Conservation (phyloP, 1,140 invertebrate species). For the Hylaeus volcanicus region DNA sequence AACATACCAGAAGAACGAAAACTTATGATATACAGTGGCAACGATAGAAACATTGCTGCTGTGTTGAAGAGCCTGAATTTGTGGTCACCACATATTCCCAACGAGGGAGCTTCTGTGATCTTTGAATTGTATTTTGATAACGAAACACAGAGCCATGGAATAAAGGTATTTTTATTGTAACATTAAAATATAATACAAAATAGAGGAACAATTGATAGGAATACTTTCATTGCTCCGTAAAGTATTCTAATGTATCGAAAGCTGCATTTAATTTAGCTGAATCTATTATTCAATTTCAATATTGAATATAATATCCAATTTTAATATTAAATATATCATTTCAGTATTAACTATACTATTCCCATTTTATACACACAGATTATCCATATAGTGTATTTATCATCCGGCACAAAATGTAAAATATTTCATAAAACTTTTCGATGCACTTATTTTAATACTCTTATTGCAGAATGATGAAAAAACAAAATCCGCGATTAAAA, state of each 20-base stretch:
- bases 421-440: neutral
- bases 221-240: no score
- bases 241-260: no score
- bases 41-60: slow-evolving; percentile 70
- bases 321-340: no score
- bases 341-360: no score
- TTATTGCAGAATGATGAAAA: no score
- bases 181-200: no score
- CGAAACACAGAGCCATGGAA: slow-evolving; percentile 54
- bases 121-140: slow-evolving; percentile 71
- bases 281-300: no score
- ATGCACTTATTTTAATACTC: neutral
- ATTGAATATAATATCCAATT: no score
- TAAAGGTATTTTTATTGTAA: slow-evolving; percentile 63
- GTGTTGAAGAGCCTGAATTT: slow-evolving; percentile 67
- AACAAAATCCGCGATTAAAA: no score
- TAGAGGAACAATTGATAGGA: no score
- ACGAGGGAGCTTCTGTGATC: slow-evolving; percentile 65
- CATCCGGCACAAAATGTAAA: neutral
- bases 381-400: neutral
- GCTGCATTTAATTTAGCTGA: no score
- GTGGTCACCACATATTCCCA: slow-evolving; percentile 58
- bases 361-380: no score
- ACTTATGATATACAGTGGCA: slow-evolving; percentile 71
- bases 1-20: slow-evolving; percentile 45